A percentile compares a stretch with the other conserved stretches of the same genome.
Evolutionary conservation across 2,113 vertebrate genomes (phyloP).

Genomic region (Cyanoramphus novaezelandiae): DNA sequence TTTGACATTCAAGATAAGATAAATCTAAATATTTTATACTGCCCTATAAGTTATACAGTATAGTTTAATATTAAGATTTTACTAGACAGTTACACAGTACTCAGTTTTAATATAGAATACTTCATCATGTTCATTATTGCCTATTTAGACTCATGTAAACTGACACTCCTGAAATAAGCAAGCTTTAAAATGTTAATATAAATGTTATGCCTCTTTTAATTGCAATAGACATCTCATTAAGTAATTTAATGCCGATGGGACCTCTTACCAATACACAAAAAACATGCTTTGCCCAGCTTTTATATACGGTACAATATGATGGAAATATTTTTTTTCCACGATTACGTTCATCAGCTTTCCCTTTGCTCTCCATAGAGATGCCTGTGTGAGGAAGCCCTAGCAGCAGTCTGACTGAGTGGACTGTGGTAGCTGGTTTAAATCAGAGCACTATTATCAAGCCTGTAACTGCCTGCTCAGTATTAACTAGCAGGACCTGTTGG

Average conservation of each 20-base stretch:
- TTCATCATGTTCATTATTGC: conserved; percentile 72
- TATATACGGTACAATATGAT: background rate
- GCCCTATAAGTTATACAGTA: conserved; percentile 1
- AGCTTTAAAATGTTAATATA: conserved; percentile 77
- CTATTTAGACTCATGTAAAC: conserved; percentile 75
- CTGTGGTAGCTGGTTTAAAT: background rate
- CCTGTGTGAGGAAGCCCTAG: background rate
- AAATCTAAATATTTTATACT: conserved; percentile 33
- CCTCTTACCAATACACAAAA: conserved; percentile 70
- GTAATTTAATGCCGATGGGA: conserved; percentile 72
- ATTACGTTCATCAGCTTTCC: background rate
- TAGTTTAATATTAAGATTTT: conserved; percentile 59
- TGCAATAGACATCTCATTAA: conserved; percentile 78
- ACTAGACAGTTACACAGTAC: conserved; percentile 66
- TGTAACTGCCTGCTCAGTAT: background rate
- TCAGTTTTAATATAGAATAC: conserved; percentile 66
- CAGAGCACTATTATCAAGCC: background rate
- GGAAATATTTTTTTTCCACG: background rate
- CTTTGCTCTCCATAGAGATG: background rate
- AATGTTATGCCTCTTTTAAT: conserved; percentile 79
- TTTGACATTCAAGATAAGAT: conserved; percentile 7
- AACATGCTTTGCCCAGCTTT: conserved; percentile 63
- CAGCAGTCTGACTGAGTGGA: background rate
- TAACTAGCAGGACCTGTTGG: background rate
- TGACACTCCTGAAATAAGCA: conserved; percentile 71